These are phyloP conservation scores for Eupsittula cactorum DNA, from an alignment of 2,113 vertebrate species.

Conservation along the genomic window DNA sequence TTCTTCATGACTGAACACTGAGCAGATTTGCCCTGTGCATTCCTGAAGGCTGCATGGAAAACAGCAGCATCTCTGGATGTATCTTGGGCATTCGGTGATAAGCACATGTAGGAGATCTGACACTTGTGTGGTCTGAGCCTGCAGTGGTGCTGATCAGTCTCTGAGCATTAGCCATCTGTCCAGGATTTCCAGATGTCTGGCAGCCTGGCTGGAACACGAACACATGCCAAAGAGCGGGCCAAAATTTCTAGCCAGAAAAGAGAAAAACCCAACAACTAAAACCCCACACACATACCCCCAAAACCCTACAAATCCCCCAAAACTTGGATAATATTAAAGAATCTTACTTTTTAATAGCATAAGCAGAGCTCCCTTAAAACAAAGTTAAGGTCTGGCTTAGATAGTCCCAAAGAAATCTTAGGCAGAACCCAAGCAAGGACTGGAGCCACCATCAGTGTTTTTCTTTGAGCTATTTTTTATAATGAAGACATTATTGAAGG, in stretches of 20 bases:
- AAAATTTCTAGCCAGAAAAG: neutral
- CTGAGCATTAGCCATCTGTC: neutral
- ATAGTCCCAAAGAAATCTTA: neutral
- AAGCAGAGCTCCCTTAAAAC: neutral
- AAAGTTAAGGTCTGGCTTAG: neutral
- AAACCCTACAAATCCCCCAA: neutral
- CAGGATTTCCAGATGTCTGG: conserved; percentile 56
- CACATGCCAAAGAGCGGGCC: neutral
- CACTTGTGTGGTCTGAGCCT: neutral
- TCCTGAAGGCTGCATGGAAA: neutral
- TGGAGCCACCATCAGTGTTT: neutral
- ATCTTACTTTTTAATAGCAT: neutral
- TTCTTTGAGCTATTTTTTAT: neutral
- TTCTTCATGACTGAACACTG: neutral
- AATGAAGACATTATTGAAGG: neutral
- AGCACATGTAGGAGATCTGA: neutral
- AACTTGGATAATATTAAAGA: neutral
- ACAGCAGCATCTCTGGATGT: neutral
- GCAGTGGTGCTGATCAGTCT: fast-evolving
- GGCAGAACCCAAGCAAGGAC: neutral
- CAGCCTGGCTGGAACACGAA: neutral
- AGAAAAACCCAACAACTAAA: neutral
- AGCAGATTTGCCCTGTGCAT: neutral
- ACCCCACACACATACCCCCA: neutral
- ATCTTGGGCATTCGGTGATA: neutral